Percentiles rank a stretch among this genome's conserved stretches.
Evolutionary conservation across 2,797 vertebrate genomes (phyloP).

Genomic region (Epinephelus coioides): DNA sequence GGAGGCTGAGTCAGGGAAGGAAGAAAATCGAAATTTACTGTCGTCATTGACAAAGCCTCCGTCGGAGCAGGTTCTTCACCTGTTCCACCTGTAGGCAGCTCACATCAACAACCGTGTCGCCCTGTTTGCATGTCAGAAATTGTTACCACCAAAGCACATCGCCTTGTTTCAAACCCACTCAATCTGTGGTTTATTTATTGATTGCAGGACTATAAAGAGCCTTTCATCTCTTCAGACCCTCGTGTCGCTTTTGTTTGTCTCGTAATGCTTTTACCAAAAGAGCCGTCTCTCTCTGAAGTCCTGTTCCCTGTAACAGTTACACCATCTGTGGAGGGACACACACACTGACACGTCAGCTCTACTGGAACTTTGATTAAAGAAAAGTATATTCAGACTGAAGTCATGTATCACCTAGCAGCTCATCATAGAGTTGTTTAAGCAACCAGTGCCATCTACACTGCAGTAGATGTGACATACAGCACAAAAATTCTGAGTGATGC

Average conservation of each 20-base stretch:
- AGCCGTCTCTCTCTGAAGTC: neutral
- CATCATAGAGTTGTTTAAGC: neutral
- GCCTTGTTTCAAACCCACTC: neutral
- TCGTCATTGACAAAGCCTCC: neutral
- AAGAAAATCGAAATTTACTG: slow-evolving; percentile 5
- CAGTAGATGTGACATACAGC: neutral
- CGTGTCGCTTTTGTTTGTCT: neutral
- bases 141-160: neutral
- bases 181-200: neutral
- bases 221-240: neutral
- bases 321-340: slow-evolving; percentile 3
- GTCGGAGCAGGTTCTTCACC: no score
- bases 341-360: neutral
- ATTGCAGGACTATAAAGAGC: neutral
- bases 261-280: neutral
- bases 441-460: neutral
- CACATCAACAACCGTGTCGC: neutral
- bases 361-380: slow-evolving; percentile 19
- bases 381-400: slow-evolving; percentile 15
- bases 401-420: neutral
- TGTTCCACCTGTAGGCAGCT: neutral
- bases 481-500: no score
- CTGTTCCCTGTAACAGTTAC: slow-evolving; percentile 1
- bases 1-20: slow-evolving; percentile 84
- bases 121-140: neutral